Conservation (phyloP, 2,113 vertebrate genomes). For the Pomatorhinus ruficollis region DNA sequence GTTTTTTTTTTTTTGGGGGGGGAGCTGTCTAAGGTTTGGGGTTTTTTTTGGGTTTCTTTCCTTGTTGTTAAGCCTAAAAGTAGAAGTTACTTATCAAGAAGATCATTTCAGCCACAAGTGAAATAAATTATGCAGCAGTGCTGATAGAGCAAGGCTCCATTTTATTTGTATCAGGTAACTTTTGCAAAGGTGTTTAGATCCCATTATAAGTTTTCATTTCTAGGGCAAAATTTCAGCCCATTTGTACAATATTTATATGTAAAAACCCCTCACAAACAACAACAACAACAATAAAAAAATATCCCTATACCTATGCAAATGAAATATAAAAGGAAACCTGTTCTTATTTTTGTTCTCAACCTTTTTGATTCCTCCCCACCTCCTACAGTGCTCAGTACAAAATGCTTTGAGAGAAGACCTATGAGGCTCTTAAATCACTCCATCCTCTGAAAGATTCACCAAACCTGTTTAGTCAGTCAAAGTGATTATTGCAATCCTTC, state of each 20-base stretch:
- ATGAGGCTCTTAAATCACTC: not conserved
- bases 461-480: not conserved
- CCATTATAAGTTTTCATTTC: not conserved
- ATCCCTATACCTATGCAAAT: not conserved
- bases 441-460: not conserved
- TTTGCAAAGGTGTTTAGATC: not conserved
- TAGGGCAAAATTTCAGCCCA: not conserved
- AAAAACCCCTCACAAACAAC: not conserved
- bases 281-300: not conserved
- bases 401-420: not conserved
- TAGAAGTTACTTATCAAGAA: not conserved
- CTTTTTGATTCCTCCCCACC: not conserved
- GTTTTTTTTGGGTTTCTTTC: not conserved
- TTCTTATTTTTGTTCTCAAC: not conserved
- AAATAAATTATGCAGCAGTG: conserved; percentile 2
- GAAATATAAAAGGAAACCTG: not conserved
- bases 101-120: not conserved
- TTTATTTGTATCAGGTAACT: not conserved
- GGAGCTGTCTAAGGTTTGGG: not conserved
- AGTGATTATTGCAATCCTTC: not conserved
- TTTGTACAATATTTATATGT: not conserved
- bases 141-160: not conserved
- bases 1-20: no score
- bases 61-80: not conserved
- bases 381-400: not conserved